Conservation (phyloP, 2,797 vertebrate genomes). For the Sebastiscus tertius region DNA sequence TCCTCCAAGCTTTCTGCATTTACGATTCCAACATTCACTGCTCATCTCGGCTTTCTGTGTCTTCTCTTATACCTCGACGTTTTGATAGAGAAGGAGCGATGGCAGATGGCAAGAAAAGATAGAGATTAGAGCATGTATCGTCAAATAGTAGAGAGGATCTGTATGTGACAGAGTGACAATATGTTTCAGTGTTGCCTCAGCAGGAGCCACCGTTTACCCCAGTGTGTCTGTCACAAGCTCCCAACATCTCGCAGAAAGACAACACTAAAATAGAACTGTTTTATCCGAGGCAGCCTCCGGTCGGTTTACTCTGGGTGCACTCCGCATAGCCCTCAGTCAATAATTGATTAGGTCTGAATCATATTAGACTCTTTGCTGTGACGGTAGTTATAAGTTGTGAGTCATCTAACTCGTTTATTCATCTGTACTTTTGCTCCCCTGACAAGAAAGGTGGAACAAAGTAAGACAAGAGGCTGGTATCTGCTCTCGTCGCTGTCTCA, state of each 20-base stretch:
- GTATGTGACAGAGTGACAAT: constrained; percentile 44
- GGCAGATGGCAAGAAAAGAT: not conserved
- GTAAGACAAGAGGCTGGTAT: constrained; percentile 11
- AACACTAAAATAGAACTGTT: constrained; percentile 41
- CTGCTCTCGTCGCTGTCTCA: constrained; percentile 14
- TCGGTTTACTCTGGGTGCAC: constrained; percentile 63
- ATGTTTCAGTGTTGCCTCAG: constrained; percentile 47
- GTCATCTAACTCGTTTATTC: constrained; percentile 17
- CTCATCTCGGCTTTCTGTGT: constrained; percentile 9
- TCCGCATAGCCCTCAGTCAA: constrained; percentile 55
- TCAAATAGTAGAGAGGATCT: constrained; percentile 43
- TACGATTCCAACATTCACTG: not conserved
- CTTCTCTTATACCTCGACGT: not conserved
- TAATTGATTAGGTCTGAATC: constrained; percentile 67
- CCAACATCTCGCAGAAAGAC: constrained; percentile 22
- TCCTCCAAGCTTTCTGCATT: not conserved
- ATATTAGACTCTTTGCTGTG: constrained; percentile 15
- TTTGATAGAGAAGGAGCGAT: not conserved
- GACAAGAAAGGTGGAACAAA: constrained; percentile 25
- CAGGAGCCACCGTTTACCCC: constrained; percentile 28
- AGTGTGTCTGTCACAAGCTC: constrained; percentile 40
- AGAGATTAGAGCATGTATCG: constrained; percentile 30
- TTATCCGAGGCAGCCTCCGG: constrained; percentile 37
- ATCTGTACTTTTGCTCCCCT: constrained; percentile 13
- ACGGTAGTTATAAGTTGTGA: constrained; percentile 32